A percentile compares a stretch with the other conserved stretches of the same genome.
Conservation (phyloP, 1,140 invertebrate species). For the Sarcophaga peregrina region DNA sequence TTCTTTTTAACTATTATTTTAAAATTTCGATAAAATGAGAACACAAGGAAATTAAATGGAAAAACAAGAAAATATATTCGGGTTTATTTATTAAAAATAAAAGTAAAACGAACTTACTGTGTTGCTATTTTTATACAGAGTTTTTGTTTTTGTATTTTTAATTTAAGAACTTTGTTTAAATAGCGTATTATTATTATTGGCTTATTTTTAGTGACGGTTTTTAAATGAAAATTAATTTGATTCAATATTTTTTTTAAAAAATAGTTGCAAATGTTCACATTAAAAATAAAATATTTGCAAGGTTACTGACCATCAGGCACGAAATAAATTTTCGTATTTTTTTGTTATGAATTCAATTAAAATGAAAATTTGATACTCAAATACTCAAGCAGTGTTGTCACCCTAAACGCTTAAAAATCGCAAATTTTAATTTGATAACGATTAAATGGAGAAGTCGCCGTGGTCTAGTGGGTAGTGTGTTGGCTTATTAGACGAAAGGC, state of each 20-base stretch:
- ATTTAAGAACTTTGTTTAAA: too few species aligned
- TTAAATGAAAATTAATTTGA: too few species aligned
- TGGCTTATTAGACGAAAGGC: too few species aligned
- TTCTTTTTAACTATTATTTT: constrained; percentile 10
- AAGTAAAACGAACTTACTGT: too few species aligned
- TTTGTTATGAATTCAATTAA: constrained; percentile 9
- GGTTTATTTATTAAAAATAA: background rate
- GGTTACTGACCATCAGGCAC: constrained; percentile 8
- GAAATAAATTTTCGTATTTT: background rate
- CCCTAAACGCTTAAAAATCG: background rate
- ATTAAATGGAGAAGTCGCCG: too few species aligned
- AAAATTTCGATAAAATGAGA: background rate
- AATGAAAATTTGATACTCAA: background rate
- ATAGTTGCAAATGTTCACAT: too few species aligned
- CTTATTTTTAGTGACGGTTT: too few species aligned
- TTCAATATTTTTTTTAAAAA: background rate
- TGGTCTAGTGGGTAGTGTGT: too few species aligned
- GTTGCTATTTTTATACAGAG: too few species aligned
- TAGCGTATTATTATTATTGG: too few species aligned
- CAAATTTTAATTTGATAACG: background rate
- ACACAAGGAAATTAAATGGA: background rate
- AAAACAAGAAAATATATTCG: background rate
- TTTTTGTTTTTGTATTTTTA: too few species aligned
- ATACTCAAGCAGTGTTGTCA: background rate
- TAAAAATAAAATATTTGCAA: background rate